Conservation (phyloP, 2,113 vertebrate species). For the Vombatus ursinus region DNA sequence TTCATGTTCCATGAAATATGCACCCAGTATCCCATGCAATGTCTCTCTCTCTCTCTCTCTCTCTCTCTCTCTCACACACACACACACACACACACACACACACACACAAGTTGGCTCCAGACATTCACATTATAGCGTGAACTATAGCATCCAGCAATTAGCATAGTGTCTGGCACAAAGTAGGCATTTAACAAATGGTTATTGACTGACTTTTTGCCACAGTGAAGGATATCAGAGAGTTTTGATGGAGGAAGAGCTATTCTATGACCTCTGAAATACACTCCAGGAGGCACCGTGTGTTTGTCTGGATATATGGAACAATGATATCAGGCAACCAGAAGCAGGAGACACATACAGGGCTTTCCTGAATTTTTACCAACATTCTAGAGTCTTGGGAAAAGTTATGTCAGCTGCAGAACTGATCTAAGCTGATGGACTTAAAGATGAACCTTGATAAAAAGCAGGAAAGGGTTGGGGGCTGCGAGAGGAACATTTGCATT, state of each 20-base stretch:
- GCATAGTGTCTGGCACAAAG: background rate
- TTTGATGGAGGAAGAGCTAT: background rate
- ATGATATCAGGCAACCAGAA: background rate
- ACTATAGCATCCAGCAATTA: background rate
- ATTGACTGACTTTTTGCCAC: background rate
- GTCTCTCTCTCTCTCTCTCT: background rate
- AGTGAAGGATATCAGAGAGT: background rate
- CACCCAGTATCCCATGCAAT: background rate
- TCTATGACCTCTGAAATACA: background rate
- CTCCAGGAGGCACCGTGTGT: background rate
- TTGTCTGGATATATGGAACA: background rate
- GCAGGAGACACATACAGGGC: background rate
- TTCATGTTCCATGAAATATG: background rate
- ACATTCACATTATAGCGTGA: background rate
- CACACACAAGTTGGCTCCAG: background rate
- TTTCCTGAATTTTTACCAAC: background rate
- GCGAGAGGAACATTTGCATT: background rate
- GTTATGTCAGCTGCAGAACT: background rate
- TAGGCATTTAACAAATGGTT: background rate
- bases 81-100: background rate
- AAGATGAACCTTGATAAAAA: background rate
- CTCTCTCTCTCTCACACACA: background rate
- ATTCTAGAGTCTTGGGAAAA: background rate
- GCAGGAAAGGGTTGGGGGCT: background rate
- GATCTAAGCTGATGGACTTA: background rate